Conservation (phyloP, 30 jellyfish, hydroid and myxozoan species). For the Hydractinia symbiolongicarpus region DNA sequence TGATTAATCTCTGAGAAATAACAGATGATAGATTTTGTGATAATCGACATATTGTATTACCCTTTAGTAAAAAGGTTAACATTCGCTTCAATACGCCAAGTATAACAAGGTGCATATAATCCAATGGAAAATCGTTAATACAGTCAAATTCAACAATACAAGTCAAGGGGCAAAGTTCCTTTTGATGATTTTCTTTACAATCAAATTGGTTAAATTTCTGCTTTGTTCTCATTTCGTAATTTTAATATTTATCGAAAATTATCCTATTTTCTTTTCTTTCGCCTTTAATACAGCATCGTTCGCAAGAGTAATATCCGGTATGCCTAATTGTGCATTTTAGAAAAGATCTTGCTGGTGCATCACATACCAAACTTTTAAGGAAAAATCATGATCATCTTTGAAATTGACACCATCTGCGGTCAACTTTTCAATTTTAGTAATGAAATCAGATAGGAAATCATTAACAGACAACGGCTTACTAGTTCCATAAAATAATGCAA, state of each 20-base stretch:
- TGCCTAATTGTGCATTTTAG: constrained; percentile 27
- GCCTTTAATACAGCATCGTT: constrained; percentile 33
- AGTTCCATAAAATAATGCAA: constrained; percentile 23
- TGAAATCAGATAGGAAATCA: constrained; percentile 11
- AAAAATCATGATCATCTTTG: constrained; percentile 5
- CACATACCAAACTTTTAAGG: neutral
- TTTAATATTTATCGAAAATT: neutral
- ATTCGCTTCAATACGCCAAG: constrained; percentile 23
- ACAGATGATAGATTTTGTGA: constrained; percentile 25
- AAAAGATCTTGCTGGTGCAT: constrained; percentile 47
- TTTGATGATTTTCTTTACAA: no score
- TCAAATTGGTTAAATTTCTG: no score
- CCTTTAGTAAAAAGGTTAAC: no score
- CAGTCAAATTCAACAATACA: constrained; percentile 7
- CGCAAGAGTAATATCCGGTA: constrained; percentile 40
- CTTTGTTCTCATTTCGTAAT: no score
- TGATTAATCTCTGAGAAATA: constrained; percentile 25
- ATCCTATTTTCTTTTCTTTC: neutral
- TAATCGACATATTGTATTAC: constrained; percentile 1
- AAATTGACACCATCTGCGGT: neutral
- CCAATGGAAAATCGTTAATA: neutral
- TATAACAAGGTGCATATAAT: neutral
- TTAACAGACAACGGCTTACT: constrained; percentile 3
- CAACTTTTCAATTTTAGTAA: constrained; percentile 14
- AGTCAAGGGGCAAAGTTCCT: no score